These are phyloP conservation scores for Julus scanicus DNA, from an alignment of 2,888 invertebrate genomes.

Conservation along the genomic window DNA sequence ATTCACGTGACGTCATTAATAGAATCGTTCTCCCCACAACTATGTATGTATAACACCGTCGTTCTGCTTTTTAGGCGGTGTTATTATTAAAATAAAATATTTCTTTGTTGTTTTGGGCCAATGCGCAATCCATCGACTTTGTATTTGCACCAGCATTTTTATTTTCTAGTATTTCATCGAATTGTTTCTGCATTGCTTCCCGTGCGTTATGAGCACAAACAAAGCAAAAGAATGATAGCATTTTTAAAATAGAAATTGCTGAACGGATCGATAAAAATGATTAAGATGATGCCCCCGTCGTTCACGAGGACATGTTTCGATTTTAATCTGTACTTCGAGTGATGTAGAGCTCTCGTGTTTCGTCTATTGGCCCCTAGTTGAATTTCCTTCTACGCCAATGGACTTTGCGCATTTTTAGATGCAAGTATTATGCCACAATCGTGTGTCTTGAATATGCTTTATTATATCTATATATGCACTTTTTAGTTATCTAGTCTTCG, in stretches of 20 bases:
- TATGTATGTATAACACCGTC: too few relatives aligned
- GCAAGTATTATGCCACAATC: background rate
- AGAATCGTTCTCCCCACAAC: background rate
- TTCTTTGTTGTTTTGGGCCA: too few relatives aligned
- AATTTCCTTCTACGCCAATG: background rate
- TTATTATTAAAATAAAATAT: too few relatives aligned
- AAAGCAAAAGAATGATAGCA: background rate
- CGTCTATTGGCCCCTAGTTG: background rate
- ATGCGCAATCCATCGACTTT: too few relatives aligned
- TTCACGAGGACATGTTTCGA: background rate
- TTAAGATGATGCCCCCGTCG: conserved; percentile 24
- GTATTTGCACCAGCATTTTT: too few relatives aligned
- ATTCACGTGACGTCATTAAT: background rate
- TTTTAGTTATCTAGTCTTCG: too few relatives aligned
- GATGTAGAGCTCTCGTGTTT: background rate
- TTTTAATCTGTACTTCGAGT: background rate
- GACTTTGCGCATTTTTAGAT: background rate
- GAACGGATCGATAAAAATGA: conserved; percentile 27
- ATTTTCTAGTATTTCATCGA: background rate
- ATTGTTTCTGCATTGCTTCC: background rate
- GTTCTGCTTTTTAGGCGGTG: too few relatives aligned
- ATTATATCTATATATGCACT: too few relatives aligned
- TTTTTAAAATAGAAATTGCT: background rate
- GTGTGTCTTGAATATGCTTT: too few relatives aligned
- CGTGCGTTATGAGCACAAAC: background rate